Evolutionary conservation across 30 jellyfish, hydroid and myxozoan genomes (phyloP).

Genomic region (Cassiopea andromeda): DNA sequence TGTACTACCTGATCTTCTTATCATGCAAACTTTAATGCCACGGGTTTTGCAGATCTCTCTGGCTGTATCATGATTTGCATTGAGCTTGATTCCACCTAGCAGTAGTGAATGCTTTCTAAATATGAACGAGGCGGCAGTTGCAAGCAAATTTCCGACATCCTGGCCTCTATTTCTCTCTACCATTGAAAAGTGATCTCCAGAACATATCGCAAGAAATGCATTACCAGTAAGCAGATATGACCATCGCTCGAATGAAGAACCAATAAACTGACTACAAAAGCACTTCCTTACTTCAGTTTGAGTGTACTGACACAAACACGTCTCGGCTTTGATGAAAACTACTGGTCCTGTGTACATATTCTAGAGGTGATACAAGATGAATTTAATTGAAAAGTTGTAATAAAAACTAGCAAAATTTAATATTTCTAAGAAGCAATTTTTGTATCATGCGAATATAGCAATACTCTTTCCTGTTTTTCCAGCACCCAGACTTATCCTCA

Average conservation of each 20-base stretch:
- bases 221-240: slow-evolving; percentile 2
- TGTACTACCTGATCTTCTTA: neutral
- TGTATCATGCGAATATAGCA: too few species aligned
- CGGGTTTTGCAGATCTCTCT: slow-evolving; percentile 20
- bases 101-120: slow-evolving; percentile 9
- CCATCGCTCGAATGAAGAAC: slow-evolving; percentile 54
- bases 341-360: slow-evolving; percentile 36
- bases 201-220: neutral
- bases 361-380: neutral
- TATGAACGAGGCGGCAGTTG: slow-evolving; percentile 13
- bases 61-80: slow-evolving; percentile 19
- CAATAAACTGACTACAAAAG: neutral
- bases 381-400: neutral
- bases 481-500: too few species aligned
- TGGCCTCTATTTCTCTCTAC: slow-evolving; percentile 23
- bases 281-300: neutral
- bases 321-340: slow-evolving; percentile 30
- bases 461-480: too few species aligned
- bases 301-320: neutral
- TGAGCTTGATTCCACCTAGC: slow-evolving; percentile 8
- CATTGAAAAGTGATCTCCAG: slow-evolving; percentile 57
- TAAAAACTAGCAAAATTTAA: neutral
- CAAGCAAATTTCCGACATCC: slow-evolving; percentile 35
- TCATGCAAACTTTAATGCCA: slow-evolving; percentile 18
- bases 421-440: neutral